Percentiles rank a stretch among this genome's conserved stretches.
phyloP scores from a whole-genome alignment of 2,113 vertebrate genomes.

The Scomber japonicus region DNA sequence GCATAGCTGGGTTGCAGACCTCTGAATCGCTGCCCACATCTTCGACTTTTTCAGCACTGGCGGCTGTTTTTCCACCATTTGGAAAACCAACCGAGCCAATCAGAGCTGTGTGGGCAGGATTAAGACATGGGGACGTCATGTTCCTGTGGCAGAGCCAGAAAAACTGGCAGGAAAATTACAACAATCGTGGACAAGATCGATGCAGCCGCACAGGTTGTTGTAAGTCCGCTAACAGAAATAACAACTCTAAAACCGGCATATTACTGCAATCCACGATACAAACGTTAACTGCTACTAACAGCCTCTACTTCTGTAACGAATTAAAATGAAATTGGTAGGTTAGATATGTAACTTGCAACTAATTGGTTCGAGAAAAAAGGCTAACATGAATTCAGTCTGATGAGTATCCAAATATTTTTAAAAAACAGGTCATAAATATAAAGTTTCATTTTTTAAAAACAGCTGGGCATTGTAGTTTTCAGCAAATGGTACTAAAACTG shows the following conservation, averaged over 20 bases:
- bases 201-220: not conserved
- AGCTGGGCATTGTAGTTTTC: too few relatives aligned
- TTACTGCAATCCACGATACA: too few relatives aligned
- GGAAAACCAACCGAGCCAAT: conserved; percentile 7
- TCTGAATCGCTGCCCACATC: not conserved
- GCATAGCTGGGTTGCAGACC: not conserved
- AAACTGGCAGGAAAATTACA: not conserved
- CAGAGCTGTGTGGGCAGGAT: conserved; percentile 20
- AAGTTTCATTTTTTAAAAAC: not conserved
- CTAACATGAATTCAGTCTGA: not conserved
- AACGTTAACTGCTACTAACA: not conserved
- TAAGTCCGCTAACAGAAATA: conserved; percentile 6
- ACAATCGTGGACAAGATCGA: not conserved
- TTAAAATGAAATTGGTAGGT: not conserved
- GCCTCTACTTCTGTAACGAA: not conserved
- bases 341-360: not conserved
- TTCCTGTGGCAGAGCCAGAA: conserved; percentile 28
- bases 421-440: not conserved
- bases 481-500: too few relatives aligned
- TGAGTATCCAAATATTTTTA: too few relatives aligned
- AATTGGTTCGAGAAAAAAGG: not conserved
- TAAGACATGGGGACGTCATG: conserved; percentile 47
- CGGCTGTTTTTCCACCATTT: not conserved
- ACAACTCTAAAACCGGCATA: too few relatives aligned
- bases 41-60: conserved; percentile 1